Evolutionary conservation across 2,113 vertebrate species (phyloP), one percentile per base, ranked within the genome.

Genomic region (Oreochromis aureus): DNA sequence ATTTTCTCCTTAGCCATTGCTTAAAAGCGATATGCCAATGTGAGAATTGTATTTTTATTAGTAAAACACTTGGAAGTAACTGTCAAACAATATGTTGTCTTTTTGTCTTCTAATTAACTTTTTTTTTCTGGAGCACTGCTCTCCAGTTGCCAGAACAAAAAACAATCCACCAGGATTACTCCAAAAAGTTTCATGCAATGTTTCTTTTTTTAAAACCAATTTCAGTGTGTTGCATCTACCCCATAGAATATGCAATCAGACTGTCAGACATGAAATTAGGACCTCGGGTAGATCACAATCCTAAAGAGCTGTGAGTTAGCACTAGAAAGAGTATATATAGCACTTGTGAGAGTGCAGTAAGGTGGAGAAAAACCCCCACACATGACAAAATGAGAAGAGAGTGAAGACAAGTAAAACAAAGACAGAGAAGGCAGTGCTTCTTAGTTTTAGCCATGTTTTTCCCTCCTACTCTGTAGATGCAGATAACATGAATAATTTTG

Each of bases 401-500:
- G 24, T 41, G 32, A 59, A 59, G 56, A 44, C 10, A 44, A 34
- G 81, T 24, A 63, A 84, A 24, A 55, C 24, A 59, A 76, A 87
- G 16, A 82, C 34, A 30, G 63, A 44, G 71, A 83, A 82, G 6
- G 22, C 19, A 61, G 30, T 32, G 19, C 76, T 82, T 30, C 80
- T 87, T 80, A 34, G 69, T 81, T 82, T 81, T 63, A 69, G 71
- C 53, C 66, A 36, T 46, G 56, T 85, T 86, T 30, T 80, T 80
- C 87, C 84, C 84, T 79, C 88, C 86, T 71, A 61, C 76, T 76
- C 36, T 6, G 9, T 81, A 90, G 91, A 95, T 95, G 89, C 85
- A 88, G 93, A 94, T 94, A 91, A 90, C 90, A 94, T 96, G 91
- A 96, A 95, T 96, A 90, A 96, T 94, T 94, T 93, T 94, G 86